Evolutionary conservation across 1,140 invertebrate genomes (phyloP), one percentile per base, ranked within the genome.

Genomic region (Luehdorfia chinensis): DNA sequence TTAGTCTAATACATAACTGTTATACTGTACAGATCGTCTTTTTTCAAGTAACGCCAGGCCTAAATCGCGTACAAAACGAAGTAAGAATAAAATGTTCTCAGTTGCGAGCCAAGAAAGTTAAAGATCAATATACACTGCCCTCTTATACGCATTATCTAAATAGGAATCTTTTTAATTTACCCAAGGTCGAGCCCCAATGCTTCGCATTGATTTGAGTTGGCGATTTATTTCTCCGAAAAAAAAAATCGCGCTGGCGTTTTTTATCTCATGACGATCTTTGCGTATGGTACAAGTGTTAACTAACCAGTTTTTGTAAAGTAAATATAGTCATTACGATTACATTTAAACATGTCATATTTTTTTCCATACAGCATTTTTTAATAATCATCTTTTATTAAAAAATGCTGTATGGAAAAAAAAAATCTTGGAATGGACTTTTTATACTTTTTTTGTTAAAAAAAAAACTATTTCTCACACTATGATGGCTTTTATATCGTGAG

Each of bases 151-250:
- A 43, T 43, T 43, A 43, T 43, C 39, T 43, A 43, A 43, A 43
- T 43, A 43, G 39, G 39, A 43, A 43, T 43, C 39, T 43, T 43
- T 43, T 43, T 43, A 43, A 43, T 43, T 43, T 30, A 25, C 39
- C 39, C 39, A 43, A 43, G 39, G 39, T 43, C 39, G 39, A 5
- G 39, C 12, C 19, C 37, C 45, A 32, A 34, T 36, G 36, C 47
- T 49, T 47, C 50, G 47, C 47, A 58, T 58, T 58, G 56, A 56
- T 48, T 32, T 43, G 49, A 51, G 23, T 48, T 58, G 49, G 49
- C 49, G 57, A 62, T 58, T 62, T 62, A 62, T 62, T 48, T 43
- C 39, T 30, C 19, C 55, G 36, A 34, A 46, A 45, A 47, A 36
- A 27, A 33, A 58, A 50, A 57, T 55, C 49, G 15, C 48, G 12